phyloP scores from a whole-genome alignment of 53 echinoderm and acorn worm species.

The Mesocentrotus franciscanus region DNA sequence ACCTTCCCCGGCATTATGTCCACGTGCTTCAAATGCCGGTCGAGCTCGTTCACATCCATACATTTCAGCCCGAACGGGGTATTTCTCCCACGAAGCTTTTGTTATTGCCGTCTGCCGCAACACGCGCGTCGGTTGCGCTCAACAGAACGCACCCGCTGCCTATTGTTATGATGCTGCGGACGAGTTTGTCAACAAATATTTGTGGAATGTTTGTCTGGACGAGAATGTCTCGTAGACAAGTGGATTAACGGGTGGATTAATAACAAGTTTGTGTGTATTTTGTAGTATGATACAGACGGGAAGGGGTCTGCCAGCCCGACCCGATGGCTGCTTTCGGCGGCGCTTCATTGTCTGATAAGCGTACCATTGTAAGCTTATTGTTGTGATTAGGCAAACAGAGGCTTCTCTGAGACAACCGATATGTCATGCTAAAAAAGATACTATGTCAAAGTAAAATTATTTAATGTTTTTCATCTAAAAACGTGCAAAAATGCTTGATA shows the following conservation, averaged over 20 bases:
- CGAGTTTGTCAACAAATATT: slow-evolving; percentile 67
- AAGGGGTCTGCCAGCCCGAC: slow-evolving; percentile 31
- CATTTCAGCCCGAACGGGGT: background rate
- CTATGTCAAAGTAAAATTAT: too few relatives aligned
- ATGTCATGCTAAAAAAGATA: too few relatives aligned
- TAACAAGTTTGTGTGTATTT: slow-evolving; percentile 68
- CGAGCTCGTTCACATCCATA: background rate
- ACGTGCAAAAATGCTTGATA: too few relatives aligned
- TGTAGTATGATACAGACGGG: slow-evolving; percentile 64
- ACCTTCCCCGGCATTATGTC: slow-evolving; percentile 39
- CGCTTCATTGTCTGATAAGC: slow-evolving; percentile 34
- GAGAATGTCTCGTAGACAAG: slow-evolving; percentile 64
- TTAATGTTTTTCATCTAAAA: too few relatives aligned
- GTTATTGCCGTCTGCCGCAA: background rate
- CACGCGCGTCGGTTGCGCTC: background rate
- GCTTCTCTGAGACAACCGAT: too few relatives aligned
- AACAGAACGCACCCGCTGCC: slow-evolving; percentile 9
- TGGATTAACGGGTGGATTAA: slow-evolving; percentile 64
- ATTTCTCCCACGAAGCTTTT: background rate
- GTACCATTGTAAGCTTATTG: background rate
- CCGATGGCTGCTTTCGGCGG: background rate
- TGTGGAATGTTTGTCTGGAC: slow-evolving; percentile 68
- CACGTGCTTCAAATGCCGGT: slow-evolving; percentile 43
- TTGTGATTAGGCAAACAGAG: too few relatives aligned
- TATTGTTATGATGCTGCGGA: slow-evolving; percentile 52